phyloP scores from a whole-genome alignment of 2,113 vertebrate genomes.

The Coptodon bakossiorum region DNA sequence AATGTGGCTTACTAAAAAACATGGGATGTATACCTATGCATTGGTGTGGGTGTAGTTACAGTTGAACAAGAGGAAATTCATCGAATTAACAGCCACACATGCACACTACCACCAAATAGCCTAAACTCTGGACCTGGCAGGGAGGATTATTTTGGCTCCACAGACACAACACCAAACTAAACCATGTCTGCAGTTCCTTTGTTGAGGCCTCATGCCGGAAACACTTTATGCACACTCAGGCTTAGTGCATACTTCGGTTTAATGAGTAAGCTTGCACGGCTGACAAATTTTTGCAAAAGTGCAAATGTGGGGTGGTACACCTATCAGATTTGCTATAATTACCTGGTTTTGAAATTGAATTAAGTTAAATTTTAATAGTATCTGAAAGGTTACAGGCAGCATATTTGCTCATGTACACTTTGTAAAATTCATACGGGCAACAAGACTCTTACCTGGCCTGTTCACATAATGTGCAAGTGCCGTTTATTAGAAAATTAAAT shows the following conservation, averaged over 20 bases:
- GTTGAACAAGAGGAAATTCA: neutral
- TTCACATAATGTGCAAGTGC: neutral
- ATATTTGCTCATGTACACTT: neutral
- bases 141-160: constrained; percentile 44
- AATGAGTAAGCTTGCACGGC: neutral
- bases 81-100: neutral
- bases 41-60: neutral
- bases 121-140: neutral
- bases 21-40: neutral
- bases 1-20: neutral
- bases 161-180: constrained; percentile 15
- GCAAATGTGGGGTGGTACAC: neutral
- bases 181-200: constrained; percentile 54
- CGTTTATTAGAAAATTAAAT: neutral
- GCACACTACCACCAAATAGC: neutral
- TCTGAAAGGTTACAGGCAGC: neutral
- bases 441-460: neutral
- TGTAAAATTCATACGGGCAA: too few species aligned
- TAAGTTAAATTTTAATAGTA: neutral
- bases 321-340: neutral
- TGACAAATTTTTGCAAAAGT: neutral
- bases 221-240: constrained; percentile 6
- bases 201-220: constrained; percentile 30
- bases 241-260: neutral
- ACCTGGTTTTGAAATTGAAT: neutral